These are phyloP conservation scores for Pseudomyrmex gracilis DNA, from an alignment of 1,140 invertebrate genomes.

Conservation along the genomic window DNA sequence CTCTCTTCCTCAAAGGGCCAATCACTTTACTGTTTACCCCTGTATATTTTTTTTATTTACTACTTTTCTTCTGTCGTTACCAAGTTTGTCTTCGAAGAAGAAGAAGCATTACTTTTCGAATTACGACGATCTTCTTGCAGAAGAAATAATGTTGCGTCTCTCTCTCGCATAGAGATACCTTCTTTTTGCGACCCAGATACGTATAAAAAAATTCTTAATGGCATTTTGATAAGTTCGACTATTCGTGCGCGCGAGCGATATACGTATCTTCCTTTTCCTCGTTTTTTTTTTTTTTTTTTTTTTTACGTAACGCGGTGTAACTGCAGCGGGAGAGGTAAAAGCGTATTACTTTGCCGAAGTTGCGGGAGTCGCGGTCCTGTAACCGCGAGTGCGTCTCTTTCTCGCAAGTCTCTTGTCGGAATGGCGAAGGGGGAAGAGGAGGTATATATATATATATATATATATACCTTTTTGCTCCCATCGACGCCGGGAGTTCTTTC, in stretches of 20 bases:
- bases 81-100: background rate
- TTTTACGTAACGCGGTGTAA: background rate
- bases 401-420: constrained; percentile 19
- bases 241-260: constrained; percentile 14
- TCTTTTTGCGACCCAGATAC: background rate
- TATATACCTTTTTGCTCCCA: constrained; percentile 38
- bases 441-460: too few species aligned
- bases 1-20: too few species aligned
- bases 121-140: background rate
- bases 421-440: background rate
- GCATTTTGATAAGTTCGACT: constrained; percentile 33
- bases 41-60: too few species aligned
- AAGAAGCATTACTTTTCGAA: background rate
- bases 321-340: background rate
- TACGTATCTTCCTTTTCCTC: constrained; percentile 1
- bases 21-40: too few species aligned
- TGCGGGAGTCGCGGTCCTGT: constrained; percentile 32
- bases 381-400: background rate
- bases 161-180: background rate
- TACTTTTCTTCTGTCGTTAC: background rate
- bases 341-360: constrained; percentile 34
- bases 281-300: background rate
- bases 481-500: background rate
- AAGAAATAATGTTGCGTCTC: background rate
- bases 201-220: constrained; percentile 24